Evolutionary conservation across 1,140 invertebrate genomes (phyloP), one percentile per base, ranked within the genome.

Genomic region (Brachionus calyciflorus): DNA sequence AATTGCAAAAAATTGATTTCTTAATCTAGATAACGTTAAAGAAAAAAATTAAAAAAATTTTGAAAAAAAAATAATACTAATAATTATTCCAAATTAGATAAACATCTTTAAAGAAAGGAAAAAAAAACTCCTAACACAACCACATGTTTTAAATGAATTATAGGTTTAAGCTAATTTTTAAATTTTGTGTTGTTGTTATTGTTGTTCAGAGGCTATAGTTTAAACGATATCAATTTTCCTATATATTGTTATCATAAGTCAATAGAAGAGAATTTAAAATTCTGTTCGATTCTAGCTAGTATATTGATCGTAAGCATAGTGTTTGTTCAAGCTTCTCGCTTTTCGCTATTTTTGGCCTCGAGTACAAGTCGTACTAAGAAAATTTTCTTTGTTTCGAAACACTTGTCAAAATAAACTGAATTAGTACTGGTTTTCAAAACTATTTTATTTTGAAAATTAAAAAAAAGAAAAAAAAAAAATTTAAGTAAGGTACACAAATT

Each of bases 381-480:
- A n/a, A n/a, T n/a, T n/a, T 37, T 37, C 9, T 37, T 37, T 37
- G 33, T 37, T 37, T 30, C 53, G 28, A 60, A 60, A 60, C 55
- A 60, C 55, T 60, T 60, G 55, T 60, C 55, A 60, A 60, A 60
- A 60, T 33, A 60, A 57, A 41, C 55, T 33, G 55, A 60, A 60
- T 60, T 60, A 60, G 55, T 60, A 33, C 55, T 60, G 55, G 55
- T 60, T 60, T 60, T 33, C 30, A n/a, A n/a, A 55, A 55, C 53
- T 55, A 55, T 55, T 55, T 55, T 2, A 14, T n/a, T n/a, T n/a
- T n/a, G n/a, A n/a, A n/a, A n/a, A n/a, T n/a, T n/a, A n/a, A n/a
- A n/a, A n/a, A n/a, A n/a, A n/a, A n/a, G n/a, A n/a, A n/a, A n/a
- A n/a, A n/a, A n/a, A 49, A 21, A 1, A 21, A 49, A n/a, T 14